Conservation (phyloP, 1,140 invertebrate genomes). For the Caenorhabditis remanei region DNA sequence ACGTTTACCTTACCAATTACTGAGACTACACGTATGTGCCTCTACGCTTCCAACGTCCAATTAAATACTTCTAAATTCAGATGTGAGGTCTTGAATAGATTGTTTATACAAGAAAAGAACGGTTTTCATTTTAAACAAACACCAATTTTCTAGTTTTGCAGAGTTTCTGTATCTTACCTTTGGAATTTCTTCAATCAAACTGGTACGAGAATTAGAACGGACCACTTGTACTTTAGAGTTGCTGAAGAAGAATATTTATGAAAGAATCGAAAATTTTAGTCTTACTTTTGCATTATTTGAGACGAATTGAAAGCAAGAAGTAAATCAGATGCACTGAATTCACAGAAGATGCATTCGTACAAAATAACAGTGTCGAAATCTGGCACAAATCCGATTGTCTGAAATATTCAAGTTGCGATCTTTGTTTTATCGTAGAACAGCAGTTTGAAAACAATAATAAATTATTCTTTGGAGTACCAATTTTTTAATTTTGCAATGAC, state of each 20-base stretch:
- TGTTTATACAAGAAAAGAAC: background rate
- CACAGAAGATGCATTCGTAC: conserved; percentile 76
- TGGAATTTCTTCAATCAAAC: conserved; percentile 48
- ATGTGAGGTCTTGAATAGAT: background rate
- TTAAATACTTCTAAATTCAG: conserved; percentile 35
- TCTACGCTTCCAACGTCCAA: conserved; percentile 47
- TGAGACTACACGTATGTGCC: conserved; percentile 46
- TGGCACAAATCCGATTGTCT: conserved; percentile 70
- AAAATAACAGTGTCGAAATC: conserved; percentile 71
- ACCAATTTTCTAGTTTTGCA: too few relatives aligned
- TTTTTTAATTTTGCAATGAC: background rate
- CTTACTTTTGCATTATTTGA: conserved; percentile 59
- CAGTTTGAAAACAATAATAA: background rate
- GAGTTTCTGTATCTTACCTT: background rate
- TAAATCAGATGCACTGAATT: conserved; percentile 73
- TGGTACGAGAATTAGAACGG: conserved; percentile 11
- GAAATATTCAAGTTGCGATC: conserved; percentile 19
- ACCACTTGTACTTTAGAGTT: conserved; percentile 33
- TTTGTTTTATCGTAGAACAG: background rate
- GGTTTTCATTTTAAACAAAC: background rate
- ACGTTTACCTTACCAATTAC: conserved; percentile 20
- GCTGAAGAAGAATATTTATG: background rate
- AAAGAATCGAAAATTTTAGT: too few relatives aligned
- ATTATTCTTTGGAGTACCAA: background rate
- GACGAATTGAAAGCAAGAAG: conserved; percentile 73